Evolutionary conservation across 30 jellyfish, hydroid and myxozoan species (phyloP).

Genomic region (Haliclystus octoradiatus): DNA sequence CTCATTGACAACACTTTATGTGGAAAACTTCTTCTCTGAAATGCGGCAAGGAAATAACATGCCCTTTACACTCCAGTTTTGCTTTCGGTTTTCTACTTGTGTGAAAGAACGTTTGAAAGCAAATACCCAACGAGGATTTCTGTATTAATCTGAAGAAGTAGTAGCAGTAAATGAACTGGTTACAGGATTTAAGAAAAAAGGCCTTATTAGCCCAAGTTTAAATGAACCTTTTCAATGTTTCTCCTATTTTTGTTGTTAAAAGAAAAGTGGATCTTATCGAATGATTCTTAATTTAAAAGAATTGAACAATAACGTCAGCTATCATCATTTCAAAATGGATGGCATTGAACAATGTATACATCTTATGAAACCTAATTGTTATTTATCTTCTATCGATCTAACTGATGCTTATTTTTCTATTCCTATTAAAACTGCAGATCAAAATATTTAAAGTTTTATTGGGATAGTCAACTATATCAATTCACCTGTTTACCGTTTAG

Average conservation of each 20-base stretch:
- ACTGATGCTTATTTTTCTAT: not conserved
- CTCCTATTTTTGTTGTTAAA: not conserved
- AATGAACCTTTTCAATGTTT: too few species aligned
- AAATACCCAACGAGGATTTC: too few species aligned
- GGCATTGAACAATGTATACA: not conserved
- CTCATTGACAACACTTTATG: too few species aligned
- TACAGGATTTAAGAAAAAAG: too few species aligned
- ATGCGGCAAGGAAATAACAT: too few species aligned
- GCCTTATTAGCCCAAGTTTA: too few species aligned
- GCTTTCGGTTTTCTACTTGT: too few species aligned
- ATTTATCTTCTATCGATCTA: slow-evolving; percentile 1
- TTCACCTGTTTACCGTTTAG: slow-evolving; percentile 9
- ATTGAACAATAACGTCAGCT: not conserved
- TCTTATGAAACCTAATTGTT: not conserved
- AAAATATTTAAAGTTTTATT: slow-evolving; percentile 1
- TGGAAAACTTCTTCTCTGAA: too few species aligned
- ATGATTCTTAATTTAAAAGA: slow-evolving; percentile 5
- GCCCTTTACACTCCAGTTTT: too few species aligned
- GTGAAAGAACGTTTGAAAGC: too few species aligned
- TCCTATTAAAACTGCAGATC: not conserved
- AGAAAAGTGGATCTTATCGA: slow-evolving; percentile 2
- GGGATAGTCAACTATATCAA: not conserved
- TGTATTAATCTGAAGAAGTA: too few species aligned
- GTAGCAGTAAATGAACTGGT: too few species aligned
- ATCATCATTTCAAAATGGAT: slow-evolving; percentile 9